phyloP scores from a whole-genome alignment of 2,113 vertebrate species.

The Callopanchax toddi region DNA sequence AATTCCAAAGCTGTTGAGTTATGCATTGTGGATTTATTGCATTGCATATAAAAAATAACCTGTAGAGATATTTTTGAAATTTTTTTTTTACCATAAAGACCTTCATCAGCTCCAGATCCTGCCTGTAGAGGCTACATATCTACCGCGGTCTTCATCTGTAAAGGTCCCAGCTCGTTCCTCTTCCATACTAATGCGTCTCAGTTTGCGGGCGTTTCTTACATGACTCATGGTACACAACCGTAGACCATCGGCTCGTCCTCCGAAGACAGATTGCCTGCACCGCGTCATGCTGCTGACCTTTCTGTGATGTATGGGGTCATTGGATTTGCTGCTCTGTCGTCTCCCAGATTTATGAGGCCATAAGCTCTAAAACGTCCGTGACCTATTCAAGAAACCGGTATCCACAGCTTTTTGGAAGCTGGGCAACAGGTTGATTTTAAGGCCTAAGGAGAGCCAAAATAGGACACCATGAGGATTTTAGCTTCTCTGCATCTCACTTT shows the following conservation, averaged over 20 bases:
- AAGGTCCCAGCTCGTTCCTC: conserved; percentile 23
- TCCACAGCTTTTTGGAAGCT: background rate
- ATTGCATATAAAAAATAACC: no score
- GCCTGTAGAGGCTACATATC: background rate
- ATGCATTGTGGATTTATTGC: no score
- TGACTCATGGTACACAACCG: background rate
- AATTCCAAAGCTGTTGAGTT: no score
- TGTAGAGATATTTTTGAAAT: no score
- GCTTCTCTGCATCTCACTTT: no score
- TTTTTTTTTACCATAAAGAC: background rate
- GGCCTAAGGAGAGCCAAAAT: background rate
- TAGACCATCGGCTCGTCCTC: background rate
- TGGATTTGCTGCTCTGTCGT: conserved; percentile 4
- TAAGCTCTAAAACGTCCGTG: background rate
- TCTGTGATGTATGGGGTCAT: conserved; percentile 53
- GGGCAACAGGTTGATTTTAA: background rate
- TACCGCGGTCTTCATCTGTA: background rate
- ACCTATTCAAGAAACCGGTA: conserved; percentile 16
- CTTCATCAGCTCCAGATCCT: background rate
- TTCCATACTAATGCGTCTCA: conserved; percentile 42
- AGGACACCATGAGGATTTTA: no score
- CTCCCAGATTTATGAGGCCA: conserved; percentile 44
- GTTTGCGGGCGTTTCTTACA: background rate
- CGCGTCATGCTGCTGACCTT: conserved; percentile 23
- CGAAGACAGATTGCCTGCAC: conserved; percentile 10